A percentile compares a stretch with the other conserved stretches of the same genome.
These are phyloP conservation scores for Oegoconia quadripuncta DNA, from an alignment of 2,888 invertebrate species.

Conservation along the genomic window DNA sequence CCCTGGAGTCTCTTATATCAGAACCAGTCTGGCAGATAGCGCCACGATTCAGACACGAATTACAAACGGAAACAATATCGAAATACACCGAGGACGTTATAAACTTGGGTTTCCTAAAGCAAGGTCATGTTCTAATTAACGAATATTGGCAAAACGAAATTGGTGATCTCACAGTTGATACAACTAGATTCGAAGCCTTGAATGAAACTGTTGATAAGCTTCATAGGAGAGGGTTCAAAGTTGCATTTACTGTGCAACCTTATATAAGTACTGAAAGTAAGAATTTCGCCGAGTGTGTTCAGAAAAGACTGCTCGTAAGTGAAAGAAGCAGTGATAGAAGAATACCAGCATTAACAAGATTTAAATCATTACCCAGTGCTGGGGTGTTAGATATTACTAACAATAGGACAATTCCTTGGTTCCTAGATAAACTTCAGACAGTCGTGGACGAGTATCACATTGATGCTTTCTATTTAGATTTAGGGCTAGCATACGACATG, in stretches of 20 bases:
- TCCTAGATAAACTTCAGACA: conserved; percentile 84
- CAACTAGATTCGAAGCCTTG: conserved; percentile 86
- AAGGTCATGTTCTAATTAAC: conserved; percentile 88
- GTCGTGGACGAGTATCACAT: conserved; percentile 87
- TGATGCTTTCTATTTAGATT: conserved; percentile 90
- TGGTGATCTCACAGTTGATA: conserved; percentile 92
- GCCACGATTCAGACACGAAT: conserved; percentile 80
- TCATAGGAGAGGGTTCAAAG: conserved; percentile 90
- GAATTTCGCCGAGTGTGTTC: conserved; percentile 89
- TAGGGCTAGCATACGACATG: conserved; percentile 90
- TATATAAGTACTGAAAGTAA: conserved; percentile 92
- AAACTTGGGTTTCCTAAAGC: conserved; percentile 86
- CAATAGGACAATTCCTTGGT: conserved; percentile 89
- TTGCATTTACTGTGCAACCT: conserved; percentile 93
- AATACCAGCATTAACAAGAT: conserved; percentile 90
- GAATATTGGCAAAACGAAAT: conserved; percentile 91
- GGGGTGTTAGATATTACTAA: conserved; percentile 93
- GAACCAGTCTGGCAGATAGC: conserved; percentile 94
- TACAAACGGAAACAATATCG: conserved; percentile 85
- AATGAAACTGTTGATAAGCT: conserved; percentile 89
- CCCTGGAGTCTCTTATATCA: conserved; percentile 86
- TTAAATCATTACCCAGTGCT: conserved; percentile 89
- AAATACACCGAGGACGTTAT: conserved; percentile 92
- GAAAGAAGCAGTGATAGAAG: conserved; percentile 87
- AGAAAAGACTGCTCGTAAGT: conserved; percentile 86